Evolutionary conservation across 2,888 invertebrate species (phyloP).

Genomic region (Netelia fuscicornis): DNA sequence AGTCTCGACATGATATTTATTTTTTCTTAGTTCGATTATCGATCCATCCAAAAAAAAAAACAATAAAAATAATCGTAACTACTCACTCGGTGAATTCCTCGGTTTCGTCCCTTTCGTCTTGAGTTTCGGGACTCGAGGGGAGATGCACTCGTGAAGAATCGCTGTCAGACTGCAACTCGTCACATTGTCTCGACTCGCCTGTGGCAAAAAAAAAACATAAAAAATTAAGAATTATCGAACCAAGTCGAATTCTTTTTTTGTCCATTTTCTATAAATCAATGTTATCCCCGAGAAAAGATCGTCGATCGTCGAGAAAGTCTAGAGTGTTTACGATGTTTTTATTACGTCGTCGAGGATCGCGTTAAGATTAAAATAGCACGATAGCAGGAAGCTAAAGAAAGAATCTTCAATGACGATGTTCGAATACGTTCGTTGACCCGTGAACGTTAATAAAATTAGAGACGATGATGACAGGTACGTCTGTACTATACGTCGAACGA

Average conservation of each 20-base stretch:
- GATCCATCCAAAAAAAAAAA: background rate
- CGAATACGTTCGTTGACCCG: conserved; percentile 13
- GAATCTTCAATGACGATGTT: background rate
- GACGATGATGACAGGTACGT: background rate
- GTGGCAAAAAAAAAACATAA: conserved; percentile 59
- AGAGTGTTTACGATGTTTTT: background rate
- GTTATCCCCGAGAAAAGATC: background rate
- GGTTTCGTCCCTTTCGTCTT: conserved; percentile 77
- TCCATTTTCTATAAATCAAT: background rate
- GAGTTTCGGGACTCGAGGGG: conserved; percentile 84
- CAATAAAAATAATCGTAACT: background rate
- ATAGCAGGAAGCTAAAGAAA: conserved; percentile 9
- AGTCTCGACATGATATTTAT: conserved; percentile 30
- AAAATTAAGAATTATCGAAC: background rate
- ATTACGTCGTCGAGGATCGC: background rate
- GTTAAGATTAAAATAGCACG: background rate
- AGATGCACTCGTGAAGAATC: conserved; percentile 87
- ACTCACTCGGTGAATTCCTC: conserved; percentile 77
- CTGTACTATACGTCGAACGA: background rate
- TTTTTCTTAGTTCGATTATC: background rate
- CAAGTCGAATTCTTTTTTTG: background rate
- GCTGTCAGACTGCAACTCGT: conserved; percentile 87
- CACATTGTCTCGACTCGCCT: conserved; percentile 87
- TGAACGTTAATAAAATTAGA: background rate
- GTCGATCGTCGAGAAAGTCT: background rate